Evolutionary conservation across 2,797 vertebrate species (phyloP).

Genomic region (Mycteria americana): DNA sequence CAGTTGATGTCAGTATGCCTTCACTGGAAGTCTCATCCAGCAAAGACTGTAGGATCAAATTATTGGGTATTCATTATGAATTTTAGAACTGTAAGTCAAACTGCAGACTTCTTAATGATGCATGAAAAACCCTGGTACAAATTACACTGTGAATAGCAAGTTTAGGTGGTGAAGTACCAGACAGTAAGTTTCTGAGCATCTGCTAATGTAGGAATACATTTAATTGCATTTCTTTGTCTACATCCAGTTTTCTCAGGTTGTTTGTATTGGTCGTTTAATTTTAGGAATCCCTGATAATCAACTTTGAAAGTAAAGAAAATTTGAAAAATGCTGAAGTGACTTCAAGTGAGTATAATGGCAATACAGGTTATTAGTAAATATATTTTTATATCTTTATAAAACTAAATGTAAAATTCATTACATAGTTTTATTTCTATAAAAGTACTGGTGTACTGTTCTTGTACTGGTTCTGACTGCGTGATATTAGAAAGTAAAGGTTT

Average conservation of each 20-base stretch:
- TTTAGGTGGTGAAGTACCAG: background rate
- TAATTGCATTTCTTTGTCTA: background rate
- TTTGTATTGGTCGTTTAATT: constrained; percentile 24
- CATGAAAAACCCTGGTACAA: background rate
- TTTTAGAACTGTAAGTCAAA: background rate
- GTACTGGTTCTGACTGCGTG: background rate
- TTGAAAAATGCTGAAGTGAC: constrained; percentile 53
- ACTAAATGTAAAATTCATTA: background rate
- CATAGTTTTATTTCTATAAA: background rate
- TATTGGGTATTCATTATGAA: background rate
- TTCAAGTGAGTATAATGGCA: constrained; percentile 68
- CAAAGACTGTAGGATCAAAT: background rate
- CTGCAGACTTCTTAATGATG: background rate
- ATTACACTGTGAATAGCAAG: background rate
- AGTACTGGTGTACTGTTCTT: background rate
- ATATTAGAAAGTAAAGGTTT: background rate
- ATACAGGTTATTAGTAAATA: background rate
- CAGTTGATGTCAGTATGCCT: background rate
- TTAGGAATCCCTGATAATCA: constrained; percentile 60
- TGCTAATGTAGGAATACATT: background rate
- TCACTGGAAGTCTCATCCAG: background rate
- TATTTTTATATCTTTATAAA: background rate
- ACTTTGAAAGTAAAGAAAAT: constrained; percentile 32
- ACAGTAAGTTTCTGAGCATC: background rate
- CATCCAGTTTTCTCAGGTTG: background rate